These are phyloP conservation scores for Chironomus striatipennis DNA, from an alignment of 1,140 invertebrate genomes.

Conservation along the genomic window DNA sequence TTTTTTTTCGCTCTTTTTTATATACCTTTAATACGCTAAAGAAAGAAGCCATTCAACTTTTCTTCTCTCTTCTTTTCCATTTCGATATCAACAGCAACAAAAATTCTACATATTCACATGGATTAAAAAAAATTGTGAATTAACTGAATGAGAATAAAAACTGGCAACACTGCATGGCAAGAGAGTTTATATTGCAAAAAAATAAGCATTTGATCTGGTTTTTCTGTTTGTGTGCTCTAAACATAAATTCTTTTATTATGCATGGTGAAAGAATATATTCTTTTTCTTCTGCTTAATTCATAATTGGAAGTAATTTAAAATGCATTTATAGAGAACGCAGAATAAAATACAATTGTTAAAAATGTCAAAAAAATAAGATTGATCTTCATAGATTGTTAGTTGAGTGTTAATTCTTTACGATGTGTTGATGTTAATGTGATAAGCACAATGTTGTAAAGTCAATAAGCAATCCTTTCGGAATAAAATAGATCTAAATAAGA, in stretches of 20 bases:
- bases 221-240: neutral
- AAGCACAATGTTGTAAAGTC: no score
- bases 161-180: neutral
- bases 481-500: no score
- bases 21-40: conserved; percentile 1
- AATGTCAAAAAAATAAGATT: no score
- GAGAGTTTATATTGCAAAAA: neutral
- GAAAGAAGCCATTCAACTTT: conserved; percentile 23
- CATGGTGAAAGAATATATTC: neutral
- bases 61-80: neutral
- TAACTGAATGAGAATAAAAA: neutral
- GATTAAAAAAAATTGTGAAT: neutral
- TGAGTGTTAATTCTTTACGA: no score
- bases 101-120: neutral
- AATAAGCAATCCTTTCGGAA: no score
- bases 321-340: neutral
- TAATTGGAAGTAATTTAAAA: neutral
- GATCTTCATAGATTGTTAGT: no score
- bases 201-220: neutral
- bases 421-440: no score
- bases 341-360: neutral
- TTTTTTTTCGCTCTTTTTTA: neutral
- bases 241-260: neutral
- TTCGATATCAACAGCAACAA: neutral
- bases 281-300: no score